Evolutionary conservation across 30 jellyfish, hydroid and myxozoan genomes (phyloP), one percentile per base, ranked within the genome.

Genomic region (Aurelia aurita complex sp. Pacific): DNA sequence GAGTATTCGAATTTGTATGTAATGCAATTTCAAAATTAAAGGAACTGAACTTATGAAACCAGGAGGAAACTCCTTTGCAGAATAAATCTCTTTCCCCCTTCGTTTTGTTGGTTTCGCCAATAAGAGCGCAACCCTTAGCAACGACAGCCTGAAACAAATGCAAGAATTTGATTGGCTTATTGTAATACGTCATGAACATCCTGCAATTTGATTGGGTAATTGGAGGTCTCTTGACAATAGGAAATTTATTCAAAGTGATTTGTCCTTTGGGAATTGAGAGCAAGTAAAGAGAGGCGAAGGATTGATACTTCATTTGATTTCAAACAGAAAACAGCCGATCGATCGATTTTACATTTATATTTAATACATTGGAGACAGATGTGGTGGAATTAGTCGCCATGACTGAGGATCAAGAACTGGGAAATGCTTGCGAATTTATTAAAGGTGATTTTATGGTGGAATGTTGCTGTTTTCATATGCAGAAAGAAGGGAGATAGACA

Each of bases 331-430:
- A 23, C 23, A n/a, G 78, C 18, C 23, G 36, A 19, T 68, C 53
- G 62, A 40, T 23, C 43, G 38, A n/a, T 8, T 19, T 68, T 68
- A 19, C 23, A 16, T 16, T 68, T 68, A 19, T 19, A 40, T 34
- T 71, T 71, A 64, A 61, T 34, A 13, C 9, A 46, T 46, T 46
- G 57, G 57, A 46, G 42, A 53, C 94, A 73, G 79, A 85, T 85
- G 94, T 55, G 51, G 83, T 69, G 79, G 50, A 71, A 52, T 64
- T 67, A 19, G 61, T 59, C 94, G 67, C 35, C 63, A 85, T 85
- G 94, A 85, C 88, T 35, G 97, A 85, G 81, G 97, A 91, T 54
- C 96, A 91, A 73, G 97, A 91, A 42, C 89, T 92, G 80, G 96
- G 88, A 79, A 92, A 92, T 77, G 98, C 98, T 36, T 92, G 98